Conservation (phyloP, 1,140 invertebrate genomes). For the Caerostris darwini region DNA sequence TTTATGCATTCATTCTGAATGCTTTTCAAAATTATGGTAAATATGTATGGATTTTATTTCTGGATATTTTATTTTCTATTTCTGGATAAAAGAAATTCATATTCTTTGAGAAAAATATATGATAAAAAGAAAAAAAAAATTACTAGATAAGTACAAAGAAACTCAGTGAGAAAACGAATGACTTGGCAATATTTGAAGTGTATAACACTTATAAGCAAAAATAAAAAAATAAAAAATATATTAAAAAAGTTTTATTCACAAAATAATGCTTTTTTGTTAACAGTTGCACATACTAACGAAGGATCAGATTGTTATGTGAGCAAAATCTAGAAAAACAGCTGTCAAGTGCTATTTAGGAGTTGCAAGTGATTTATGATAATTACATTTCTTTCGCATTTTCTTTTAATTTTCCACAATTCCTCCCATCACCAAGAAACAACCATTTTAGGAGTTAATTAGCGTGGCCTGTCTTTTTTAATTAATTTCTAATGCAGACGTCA, state of each 20-base stretch:
- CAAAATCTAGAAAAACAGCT: conserved; percentile 35
- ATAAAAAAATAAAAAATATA: background rate
- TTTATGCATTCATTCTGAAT: too few species aligned
- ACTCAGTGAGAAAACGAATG: too few species aligned
- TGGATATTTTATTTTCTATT: too few species aligned
- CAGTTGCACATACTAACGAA: background rate
- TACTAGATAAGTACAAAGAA: too few species aligned
- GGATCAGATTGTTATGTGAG: background rate
- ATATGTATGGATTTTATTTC: too few species aligned
- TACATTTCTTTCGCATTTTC: conserved; percentile 30
- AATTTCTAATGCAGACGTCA: conserved; percentile 40
- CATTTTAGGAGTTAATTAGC: conserved; percentile 67
- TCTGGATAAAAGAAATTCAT: too few species aligned
- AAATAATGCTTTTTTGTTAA: background rate
- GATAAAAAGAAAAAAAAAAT: too few species aligned
- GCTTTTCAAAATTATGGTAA: too few species aligned
- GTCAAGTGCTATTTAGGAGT: background rate
- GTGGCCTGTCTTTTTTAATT: conserved; percentile 59
- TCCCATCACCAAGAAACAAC: background rate
- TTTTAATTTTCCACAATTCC: conserved; percentile 52
- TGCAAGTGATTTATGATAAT: conserved; percentile 67
- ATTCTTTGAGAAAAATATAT: too few species aligned
- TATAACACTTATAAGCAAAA: background rate
- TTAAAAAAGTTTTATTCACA: background rate
- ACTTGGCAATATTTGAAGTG: too few species aligned